Evolutionary conservation across 1,140 invertebrate genomes (phyloP).

Genomic region (Saccostrea echinata): DNA sequence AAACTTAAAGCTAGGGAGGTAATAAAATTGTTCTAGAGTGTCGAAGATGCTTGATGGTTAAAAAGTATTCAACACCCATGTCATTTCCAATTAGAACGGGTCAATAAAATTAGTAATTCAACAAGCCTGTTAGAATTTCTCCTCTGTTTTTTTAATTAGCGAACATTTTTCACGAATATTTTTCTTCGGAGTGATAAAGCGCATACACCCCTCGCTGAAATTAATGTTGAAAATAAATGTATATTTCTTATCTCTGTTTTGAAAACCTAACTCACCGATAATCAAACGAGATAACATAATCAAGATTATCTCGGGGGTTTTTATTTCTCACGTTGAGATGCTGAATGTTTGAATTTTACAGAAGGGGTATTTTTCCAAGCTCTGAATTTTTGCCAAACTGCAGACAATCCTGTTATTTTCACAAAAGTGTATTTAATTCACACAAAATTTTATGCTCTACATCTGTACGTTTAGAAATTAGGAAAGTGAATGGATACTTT

Average conservation of each 20-base stretch:
- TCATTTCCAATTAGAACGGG: conserved; percentile 9
- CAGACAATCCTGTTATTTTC: not conserved
- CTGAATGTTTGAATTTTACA: not conserved
- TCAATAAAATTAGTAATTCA: conserved; percentile 13
- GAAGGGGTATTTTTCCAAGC: not conserved
- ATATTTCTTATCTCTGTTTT: conserved; percentile 16
- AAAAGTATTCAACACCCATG: conserved; percentile 24
- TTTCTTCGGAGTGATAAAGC: not conserved
- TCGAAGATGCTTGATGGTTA: conserved; percentile 30
- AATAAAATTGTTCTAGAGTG: conserved; percentile 37
- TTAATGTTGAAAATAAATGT: conserved; percentile 6
- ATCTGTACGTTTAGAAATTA: not conserved
- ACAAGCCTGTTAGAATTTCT: not conserved
- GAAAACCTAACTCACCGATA: conserved; percentile 15
- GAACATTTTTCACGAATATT: not conserved
- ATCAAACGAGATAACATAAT: not conserved
- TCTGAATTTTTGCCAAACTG: conserved; percentile 31
- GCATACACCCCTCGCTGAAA: not conserved
- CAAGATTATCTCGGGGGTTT: conserved; percentile 1
- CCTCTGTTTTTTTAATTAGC: not conserved
- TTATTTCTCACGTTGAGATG: conserved; percentile 28
- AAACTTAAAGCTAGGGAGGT: not conserved
- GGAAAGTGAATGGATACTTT: not conserved
- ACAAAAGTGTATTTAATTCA: not conserved
- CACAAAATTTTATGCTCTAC: not conserved